Evolutionary conservation across 2,888 invertebrate genomes (phyloP).

Genomic region (Doris montereyensis): DNA sequence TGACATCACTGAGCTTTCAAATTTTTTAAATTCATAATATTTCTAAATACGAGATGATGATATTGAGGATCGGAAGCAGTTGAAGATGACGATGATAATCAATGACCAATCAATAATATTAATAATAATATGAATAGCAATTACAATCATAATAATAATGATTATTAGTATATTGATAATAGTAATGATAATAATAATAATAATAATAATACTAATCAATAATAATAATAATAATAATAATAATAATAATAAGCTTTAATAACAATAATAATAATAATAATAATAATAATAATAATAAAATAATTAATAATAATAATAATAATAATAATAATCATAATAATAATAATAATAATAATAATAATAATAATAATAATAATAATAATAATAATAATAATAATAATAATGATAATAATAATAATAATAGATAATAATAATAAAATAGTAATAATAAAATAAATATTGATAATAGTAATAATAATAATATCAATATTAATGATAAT

Average conservation of each 20-base stretch:
- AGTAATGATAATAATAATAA: too few relatives aligned
- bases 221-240: too few relatives aligned
- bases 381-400: neutral
- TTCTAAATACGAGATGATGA: too few relatives aligned
- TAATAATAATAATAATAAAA: neutral
- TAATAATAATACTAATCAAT: too few relatives aligned
- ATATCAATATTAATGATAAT: neutral
- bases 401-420: neutral
- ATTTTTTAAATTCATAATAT: too few relatives aligned
- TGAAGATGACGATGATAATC: too few relatives aligned
- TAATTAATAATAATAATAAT: neutral
- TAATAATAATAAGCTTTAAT: neutral
- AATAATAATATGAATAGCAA: too few relatives aligned
- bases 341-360: constrained; percentile 3
- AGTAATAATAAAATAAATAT: neutral
- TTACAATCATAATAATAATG: too few relatives aligned
- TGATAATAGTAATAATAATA: neutral
- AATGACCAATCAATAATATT: too few relatives aligned
- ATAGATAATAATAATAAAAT: neutral
- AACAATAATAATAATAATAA: neutral
- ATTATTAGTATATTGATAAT: too few relatives aligned
- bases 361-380: neutral
- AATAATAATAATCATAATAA: constrained; percentile 1
- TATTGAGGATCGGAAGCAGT: too few relatives aligned
- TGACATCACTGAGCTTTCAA: too few relatives aligned